These are phyloP conservation scores for Xenops minutus DNA, from an alignment of 2,797 vertebrate species.

Conservation along the genomic window DNA sequence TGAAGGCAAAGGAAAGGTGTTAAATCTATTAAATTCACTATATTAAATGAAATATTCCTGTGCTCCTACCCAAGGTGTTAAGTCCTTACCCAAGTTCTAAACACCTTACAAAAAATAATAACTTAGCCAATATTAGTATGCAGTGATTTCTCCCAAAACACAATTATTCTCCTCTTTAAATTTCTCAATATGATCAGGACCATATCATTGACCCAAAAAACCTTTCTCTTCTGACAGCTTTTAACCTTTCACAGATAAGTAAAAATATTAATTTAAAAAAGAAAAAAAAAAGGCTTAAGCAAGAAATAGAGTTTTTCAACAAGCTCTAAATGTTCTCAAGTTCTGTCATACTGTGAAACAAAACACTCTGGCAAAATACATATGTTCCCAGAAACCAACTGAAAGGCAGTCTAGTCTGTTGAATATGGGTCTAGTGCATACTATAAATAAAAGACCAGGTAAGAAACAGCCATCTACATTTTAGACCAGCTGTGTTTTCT, in stretches of 20 bases:
- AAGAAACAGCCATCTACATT: background rate
- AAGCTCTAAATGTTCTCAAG: background rate
- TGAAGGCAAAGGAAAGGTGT: background rate
- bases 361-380: background rate
- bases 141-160: background rate
- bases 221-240: background rate
- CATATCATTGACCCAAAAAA: background rate
- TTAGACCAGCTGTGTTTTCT: background rate
- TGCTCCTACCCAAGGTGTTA: background rate
- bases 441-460: fast-evolving
- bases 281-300: background rate
- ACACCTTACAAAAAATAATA: background rate
- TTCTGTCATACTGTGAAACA: background rate
- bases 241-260: background rate
- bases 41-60: background rate
- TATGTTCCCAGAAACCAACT: background rate
- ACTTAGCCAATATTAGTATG: background rate
- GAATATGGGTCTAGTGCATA: fast-evolving
- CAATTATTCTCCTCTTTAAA: background rate
- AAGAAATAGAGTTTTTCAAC: background rate
- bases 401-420: background rate
- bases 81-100: background rate
- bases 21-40: background rate
- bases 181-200: background rate
- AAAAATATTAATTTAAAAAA: background rate